Percentiles rank a stretch among this genome's conserved stretches.
Evolutionary conservation across 64 coral and sea anemone species (phyloP).

Genomic region (Orbicella faveolata): DNA sequence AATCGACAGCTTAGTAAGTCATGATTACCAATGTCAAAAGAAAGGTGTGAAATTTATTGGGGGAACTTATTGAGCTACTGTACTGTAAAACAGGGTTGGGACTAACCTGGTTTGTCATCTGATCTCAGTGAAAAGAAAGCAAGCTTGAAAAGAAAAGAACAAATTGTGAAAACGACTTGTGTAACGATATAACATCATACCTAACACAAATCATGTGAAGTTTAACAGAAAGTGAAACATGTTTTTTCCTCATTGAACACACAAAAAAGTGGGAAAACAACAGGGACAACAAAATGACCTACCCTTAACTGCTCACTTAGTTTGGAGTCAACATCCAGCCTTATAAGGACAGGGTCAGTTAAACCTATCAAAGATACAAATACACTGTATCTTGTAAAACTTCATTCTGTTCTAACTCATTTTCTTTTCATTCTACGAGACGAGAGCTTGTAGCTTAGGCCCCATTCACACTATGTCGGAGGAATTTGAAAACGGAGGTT

Average conservation of each 20-base stretch:
- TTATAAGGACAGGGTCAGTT: slow-evolving; percentile 80
- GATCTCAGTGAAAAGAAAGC: slow-evolving; percentile 82
- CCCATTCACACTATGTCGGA: no score
- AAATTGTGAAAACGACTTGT: not conserved
- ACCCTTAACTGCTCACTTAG: slow-evolving; percentile 96
- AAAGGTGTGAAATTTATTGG: not conserved
- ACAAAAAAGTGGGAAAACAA: no score
- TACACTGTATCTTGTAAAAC: not conserved
- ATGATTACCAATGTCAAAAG: no score
- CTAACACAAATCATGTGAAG: not conserved
- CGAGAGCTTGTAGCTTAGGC: no score
- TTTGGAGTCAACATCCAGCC: slow-evolving; percentile 96
- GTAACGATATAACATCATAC: not conserved
- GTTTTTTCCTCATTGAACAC: no score
- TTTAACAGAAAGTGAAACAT: no score
- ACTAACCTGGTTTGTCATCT: slow-evolving; percentile 87
- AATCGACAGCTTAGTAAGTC: no score
- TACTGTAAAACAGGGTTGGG: no score
- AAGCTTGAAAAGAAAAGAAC: slow-evolving; percentile 50
- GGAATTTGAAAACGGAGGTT: no score
- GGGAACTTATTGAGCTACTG: not conserved
- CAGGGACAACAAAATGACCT: not conserved
- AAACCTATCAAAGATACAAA: slow-evolving; percentile 45
- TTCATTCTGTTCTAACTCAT: no score
- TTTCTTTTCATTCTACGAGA: no score